Evolutionary conservation across 2,797 vertebrate genomes (phyloP).

Genomic region (Syncerus caffer): DNA sequence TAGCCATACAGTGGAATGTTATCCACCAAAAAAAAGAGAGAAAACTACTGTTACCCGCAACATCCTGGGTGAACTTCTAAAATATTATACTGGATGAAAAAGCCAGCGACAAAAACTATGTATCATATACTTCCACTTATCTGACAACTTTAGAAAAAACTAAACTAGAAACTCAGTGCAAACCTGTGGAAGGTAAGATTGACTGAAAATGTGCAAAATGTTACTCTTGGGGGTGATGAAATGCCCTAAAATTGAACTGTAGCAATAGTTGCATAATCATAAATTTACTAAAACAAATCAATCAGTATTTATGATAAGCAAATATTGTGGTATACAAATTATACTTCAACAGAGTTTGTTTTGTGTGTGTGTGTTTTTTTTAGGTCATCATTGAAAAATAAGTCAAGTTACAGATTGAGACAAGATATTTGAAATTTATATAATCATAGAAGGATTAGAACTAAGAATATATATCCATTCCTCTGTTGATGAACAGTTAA

Average conservation of each 20-base stretch:
- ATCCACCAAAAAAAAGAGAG: neutral
- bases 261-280: neutral
- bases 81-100: neutral
- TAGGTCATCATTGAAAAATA: neutral
- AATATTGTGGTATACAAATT: neutral
- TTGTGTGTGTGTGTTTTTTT: neutral
- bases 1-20: neutral
- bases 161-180: neutral
- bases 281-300: neutral
- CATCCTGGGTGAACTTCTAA: neutral
- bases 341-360: neutral
- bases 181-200: neutral
- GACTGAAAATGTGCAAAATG: neutral
- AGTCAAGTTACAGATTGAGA: neutral
- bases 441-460: neutral
- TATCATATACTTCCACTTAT: neutral
- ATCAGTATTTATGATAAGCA: neutral
- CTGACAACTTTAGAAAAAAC: neutral
- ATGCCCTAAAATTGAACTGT: neutral
- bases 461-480: neutral
- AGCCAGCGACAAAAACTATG: neutral
- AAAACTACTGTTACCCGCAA: neutral
- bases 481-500: neutral
- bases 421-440: neutral
- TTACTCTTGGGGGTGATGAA: neutral